phyloP scores from a whole-genome alignment of 2,888 invertebrate species.

The Luperina nickerlii region DNA sequence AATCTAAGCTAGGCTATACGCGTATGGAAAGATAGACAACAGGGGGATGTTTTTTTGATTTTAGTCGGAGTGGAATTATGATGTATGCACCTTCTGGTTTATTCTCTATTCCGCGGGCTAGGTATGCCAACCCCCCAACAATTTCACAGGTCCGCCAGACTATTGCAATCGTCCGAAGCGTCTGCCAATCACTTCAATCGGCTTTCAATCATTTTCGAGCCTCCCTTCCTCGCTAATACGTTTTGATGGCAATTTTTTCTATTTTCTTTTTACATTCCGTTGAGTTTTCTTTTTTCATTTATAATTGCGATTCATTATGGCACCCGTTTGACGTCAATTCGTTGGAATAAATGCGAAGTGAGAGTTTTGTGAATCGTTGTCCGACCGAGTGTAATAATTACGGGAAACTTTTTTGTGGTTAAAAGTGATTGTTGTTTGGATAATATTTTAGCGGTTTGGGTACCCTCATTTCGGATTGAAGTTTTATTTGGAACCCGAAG shows the following conservation, averaged over 20 bases:
- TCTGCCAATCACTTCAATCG: constrained; percentile 82
- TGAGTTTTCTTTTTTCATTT: constrained; percentile 61
- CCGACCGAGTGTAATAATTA: constrained; percentile 30
- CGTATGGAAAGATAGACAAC: background rate
- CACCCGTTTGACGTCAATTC: constrained; percentile 56
- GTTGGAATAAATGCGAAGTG: constrained; percentile 31
- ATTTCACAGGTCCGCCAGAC: constrained; percentile 66
- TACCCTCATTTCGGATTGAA: background rate
- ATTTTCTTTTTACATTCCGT: constrained; percentile 58
- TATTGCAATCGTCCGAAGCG: constrained; percentile 69
- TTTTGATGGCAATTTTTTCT: constrained; percentile 64
- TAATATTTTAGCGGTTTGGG: constrained; percentile 2
- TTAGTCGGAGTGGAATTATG: background rate
- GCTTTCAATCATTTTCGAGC: constrained; percentile 82
- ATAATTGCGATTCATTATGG: constrained; percentile 66
- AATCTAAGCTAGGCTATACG: background rate
- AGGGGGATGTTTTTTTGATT: background rate
- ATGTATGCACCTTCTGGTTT: background rate
- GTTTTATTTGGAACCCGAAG: background rate
- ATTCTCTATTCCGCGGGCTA: background rate
- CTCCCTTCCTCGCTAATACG: constrained; percentile 64
- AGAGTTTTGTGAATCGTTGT: constrained; percentile 34
- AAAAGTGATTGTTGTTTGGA: constrained; percentile 16
- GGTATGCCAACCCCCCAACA: constrained; percentile 36
- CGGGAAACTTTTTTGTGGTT: background rate